phyloP scores from a whole-genome alignment of 2,888 invertebrate species.

The Anticlea derivata region DNA sequence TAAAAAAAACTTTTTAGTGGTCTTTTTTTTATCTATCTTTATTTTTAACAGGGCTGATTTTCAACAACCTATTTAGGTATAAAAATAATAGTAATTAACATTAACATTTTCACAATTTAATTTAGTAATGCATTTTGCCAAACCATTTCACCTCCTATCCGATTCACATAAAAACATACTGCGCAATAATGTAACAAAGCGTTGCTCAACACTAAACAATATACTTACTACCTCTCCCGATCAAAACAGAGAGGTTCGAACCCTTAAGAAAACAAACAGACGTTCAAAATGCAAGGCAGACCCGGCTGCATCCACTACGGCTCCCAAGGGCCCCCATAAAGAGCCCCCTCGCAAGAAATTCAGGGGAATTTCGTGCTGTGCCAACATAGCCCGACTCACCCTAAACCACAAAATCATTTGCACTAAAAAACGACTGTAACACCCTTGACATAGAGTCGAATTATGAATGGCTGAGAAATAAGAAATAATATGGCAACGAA shows the following conservation, averaged over 20 bases:
- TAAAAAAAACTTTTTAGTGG: too few species aligned
- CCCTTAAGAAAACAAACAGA: slow-evolving; percentile 54
- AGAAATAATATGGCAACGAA: slow-evolving; percentile 21
- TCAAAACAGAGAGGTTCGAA: slow-evolving; percentile 44
- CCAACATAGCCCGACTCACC: slow-evolving; percentile 48
- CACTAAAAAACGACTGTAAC: slow-evolving; percentile 17
- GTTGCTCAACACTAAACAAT: slow-evolving; percentile 24
- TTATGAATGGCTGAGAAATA: neutral
- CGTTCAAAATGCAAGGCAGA: slow-evolving; percentile 57
- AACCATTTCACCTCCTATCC: slow-evolving; percentile 11
- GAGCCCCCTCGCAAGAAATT: slow-evolving; percentile 58
- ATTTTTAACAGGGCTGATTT: too few species aligned
- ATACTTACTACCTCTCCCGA: slow-evolving; percentile 24
- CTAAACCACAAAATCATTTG: slow-evolving; percentile 24
- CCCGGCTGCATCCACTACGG: slow-evolving; percentile 58
- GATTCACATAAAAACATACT: slow-evolving; percentile 15
- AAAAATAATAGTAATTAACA: too few species aligned
- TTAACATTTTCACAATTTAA: slow-evolving; percentile 14
- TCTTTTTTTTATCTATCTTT: too few species aligned
- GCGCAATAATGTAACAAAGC: slow-evolving; percentile 15
- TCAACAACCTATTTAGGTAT: neutral
- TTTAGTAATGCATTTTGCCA: slow-evolving; percentile 19
- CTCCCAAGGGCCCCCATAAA: slow-evolving; percentile 58
- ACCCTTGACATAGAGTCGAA: slow-evolving; percentile 20
- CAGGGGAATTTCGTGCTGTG: slow-evolving; percentile 55